Percentiles rank a stretch among this genome's conserved stretches.
Conservation (phyloP, 2,888 invertebrate species). For the Noctua janthina region DNA sequence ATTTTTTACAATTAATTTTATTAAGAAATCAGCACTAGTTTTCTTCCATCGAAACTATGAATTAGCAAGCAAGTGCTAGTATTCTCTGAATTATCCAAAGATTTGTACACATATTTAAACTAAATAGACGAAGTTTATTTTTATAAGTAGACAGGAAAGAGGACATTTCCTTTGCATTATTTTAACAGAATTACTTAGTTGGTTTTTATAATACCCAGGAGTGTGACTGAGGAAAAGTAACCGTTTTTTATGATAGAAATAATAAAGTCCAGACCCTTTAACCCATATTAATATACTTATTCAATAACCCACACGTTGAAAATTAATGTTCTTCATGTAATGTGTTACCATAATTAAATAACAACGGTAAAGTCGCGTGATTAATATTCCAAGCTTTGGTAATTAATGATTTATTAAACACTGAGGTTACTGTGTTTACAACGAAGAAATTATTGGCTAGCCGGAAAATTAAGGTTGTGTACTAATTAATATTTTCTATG, state of each 20-base stretch:
- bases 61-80: neutral
- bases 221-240: neutral
- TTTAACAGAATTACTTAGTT: neutral
- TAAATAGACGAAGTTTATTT: neutral
- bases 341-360: slow-evolving; percentile 37
- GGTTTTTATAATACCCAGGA: slow-evolving; percentile 5
- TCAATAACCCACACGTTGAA: neutral
- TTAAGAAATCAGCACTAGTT: neutral
- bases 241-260: neutral
- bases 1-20: neutral
- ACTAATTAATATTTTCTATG: slow-evolving; percentile 12
- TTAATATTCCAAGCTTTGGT: slow-evolving; percentile 23
- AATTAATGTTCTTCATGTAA: slow-evolving; percentile 4
- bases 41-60: neutral
- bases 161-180: neutral
- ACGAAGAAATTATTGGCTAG: slow-evolving; percentile 27
- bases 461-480: slow-evolving; percentile 26
- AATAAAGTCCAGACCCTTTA: neutral
- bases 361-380: slow-evolving; percentile 20
- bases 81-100: neutral
- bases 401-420: slow-evolving; percentile 10
- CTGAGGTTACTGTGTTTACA: too few species aligned
- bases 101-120: neutral
- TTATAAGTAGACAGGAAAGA: neutral
- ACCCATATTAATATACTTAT: neutral